These are phyloP conservation scores for Parus major DNA, from an alignment of 2,113 vertebrate genomes.

Conservation along the genomic window DNA sequence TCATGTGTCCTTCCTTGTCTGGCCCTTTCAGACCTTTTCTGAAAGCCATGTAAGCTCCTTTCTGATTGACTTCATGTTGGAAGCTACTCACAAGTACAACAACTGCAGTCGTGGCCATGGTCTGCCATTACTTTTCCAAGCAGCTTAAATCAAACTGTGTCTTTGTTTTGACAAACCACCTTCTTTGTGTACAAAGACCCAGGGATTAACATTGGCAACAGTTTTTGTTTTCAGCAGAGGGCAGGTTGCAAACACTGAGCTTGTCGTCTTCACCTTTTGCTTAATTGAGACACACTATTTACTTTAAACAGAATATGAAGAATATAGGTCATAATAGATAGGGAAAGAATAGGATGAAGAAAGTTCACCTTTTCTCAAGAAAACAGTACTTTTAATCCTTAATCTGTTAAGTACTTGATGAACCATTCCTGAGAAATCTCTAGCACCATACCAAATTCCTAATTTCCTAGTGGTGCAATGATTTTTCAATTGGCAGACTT, in stretches of 20 bases:
- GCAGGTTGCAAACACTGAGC: neutral
- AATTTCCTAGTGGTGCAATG: neutral
- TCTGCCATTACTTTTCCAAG: neutral
- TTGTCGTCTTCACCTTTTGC: neutral
- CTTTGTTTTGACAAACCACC: neutral
- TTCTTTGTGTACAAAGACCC: neutral
- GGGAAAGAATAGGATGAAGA: neutral
- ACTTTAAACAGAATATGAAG: neutral
- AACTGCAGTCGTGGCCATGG: neutral
- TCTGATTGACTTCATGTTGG: neutral
- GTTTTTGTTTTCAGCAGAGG: neutral
- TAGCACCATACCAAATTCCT: neutral
- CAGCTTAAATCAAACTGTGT: neutral
- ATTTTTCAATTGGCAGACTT: neutral
- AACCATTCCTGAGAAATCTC: neutral
- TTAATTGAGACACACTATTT: neutral
- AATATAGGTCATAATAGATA: neutral
- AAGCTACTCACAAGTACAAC: neutral
- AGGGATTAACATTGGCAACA: neutral
- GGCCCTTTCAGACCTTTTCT: neutral
- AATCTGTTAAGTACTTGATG: neutral
- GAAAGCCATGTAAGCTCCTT: neutral
- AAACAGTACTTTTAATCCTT: neutral
- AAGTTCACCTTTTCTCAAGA: neutral
- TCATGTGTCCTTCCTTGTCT: neutral